Percentiles rank a stretch among this genome's conserved stretches.
Conservation (phyloP, 2,888 invertebrate genomes). For the Ectropis crepuscularia region DNA sequence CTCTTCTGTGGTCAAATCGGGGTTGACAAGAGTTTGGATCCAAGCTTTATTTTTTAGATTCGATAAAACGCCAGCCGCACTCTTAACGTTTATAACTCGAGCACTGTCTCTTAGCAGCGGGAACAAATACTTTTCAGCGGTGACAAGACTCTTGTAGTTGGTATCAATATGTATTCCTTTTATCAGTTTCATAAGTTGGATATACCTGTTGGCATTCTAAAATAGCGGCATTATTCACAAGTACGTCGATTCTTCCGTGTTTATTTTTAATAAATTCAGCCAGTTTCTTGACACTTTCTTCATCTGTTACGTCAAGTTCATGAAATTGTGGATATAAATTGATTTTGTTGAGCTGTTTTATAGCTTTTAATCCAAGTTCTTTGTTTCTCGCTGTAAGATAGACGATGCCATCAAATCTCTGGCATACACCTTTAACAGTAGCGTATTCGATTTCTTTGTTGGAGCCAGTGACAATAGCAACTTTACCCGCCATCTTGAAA, state of each 20-base stretch:
- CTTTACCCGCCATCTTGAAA: conserved; percentile 62
- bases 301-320: conserved; percentile 87
- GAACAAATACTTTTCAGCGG: conserved; percentile 82
- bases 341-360: conserved; percentile 82
- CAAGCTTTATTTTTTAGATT: conserved; percentile 71
- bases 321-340: conserved; percentile 85
- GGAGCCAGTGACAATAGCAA: conserved; percentile 86
- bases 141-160: conserved; percentile 70
- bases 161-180: conserved; percentile 69
- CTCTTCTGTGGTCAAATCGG: conserved; percentile 64
- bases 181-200: conserved; percentile 73
- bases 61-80: conserved; percentile 72
- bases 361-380: conserved; percentile 83
- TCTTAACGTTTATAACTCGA: conserved; percentile 90
- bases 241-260: conserved; percentile 88
- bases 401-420: conserved; percentile 87
- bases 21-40: conserved; percentile 58
- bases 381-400: conserved; percentile 88
- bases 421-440: conserved; percentile 87
- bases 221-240: conserved; percentile 90
- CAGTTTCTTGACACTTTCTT: conserved; percentile 84
- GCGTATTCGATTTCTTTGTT: conserved; percentile 90
- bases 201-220: conserved; percentile 70
- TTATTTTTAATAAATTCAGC: conserved; percentile 83
- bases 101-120: conserved; percentile 89